Base-by-base conservation (phyloP, 2,797 vertebrate species). In the Xenops minutus region DNA sequence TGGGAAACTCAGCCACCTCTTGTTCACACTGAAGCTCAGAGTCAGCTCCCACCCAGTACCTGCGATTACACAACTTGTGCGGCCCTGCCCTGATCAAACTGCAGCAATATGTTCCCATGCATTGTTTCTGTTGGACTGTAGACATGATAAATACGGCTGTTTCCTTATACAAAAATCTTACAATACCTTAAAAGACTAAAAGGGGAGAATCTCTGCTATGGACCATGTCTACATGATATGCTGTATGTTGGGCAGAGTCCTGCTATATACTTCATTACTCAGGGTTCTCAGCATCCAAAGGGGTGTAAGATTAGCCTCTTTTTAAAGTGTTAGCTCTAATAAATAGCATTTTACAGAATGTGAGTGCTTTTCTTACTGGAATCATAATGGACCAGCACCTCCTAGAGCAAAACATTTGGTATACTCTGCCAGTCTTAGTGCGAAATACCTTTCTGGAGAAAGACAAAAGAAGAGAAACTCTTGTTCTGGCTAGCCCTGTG, bases 31-130 rank as follows among this genome's bases (percentile, higher is more conserved):
- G 36, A 10, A 34, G 49, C 30, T n/a, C 4, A 19, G 43, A 43
- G 36, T 34, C 30, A 74, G 30, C 21, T 74, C 34, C 43, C 46
- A 54, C 8, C 6, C 39, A 41, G 30, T 22, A 54, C 54, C 46
- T 74, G 29, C 3, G 1, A 7, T 58, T 30, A 24, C 19, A 21
- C 1, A 4, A 6, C 44, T 14, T 10, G 7, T 0, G 0, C 5
- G 14, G 34, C 32, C 30, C 32, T 26, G 64, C n/a, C 46, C 30
- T 59, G 32, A 18, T 14, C 3, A 10, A 46, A 34, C 4, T 4
- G 46, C 46, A 61, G 43, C 55, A 52, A 39, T 34, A 39, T 16
- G 11, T 43, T 89, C 27, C 41, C 19, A 8, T 52, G 32, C 20
- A 15, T 14, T 9, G 15, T 58, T 73, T 61, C 52, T 73, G 21